Percentiles rank a stretch among this genome's conserved stretches.
These are phyloP conservation scores for Cephus rjabovi DNA, from an alignment of 2,888 invertebrate genomes.

Conservation along the genomic window DNA sequence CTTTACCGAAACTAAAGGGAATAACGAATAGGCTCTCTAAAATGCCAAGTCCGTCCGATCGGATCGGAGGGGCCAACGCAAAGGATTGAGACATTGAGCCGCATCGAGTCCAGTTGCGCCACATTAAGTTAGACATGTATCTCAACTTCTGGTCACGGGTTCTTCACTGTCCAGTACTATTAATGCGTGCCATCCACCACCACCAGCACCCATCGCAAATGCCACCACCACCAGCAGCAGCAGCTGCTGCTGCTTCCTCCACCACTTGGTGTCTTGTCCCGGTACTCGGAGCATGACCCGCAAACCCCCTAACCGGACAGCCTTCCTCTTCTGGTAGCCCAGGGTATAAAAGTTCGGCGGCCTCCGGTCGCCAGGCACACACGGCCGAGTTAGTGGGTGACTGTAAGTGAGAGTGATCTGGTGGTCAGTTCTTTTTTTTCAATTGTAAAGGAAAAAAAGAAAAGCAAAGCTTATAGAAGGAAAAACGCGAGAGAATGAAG, in stretches of 20 bases:
- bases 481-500: background rate
- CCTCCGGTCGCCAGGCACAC: slow-evolving; percentile 36
- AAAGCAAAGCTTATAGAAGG: background rate
- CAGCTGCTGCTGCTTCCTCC: background rate
- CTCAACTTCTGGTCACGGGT: background rate
- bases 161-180: background rate
- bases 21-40: background rate
- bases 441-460: background rate
- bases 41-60: background rate
- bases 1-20: background rate
- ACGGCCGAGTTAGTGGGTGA: slow-evolving; percentile 32
- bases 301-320: slow-evolving; percentile 3
- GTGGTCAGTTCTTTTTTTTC: background rate
- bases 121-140: background rate
- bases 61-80: background rate
- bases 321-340: slow-evolving; percentile 18
- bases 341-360: slow-evolving; percentile 41
- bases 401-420: slow-evolving; percentile 3
- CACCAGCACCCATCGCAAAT: background rate
- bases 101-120: background rate
- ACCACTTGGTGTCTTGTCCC: background rate
- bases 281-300: slow-evolving; percentile 1
- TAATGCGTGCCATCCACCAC: background rate
- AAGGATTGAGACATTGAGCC: background rate
- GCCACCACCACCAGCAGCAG: background rate